Percentiles rank a stretch among this genome's conserved stretches.
These are phyloP conservation scores for Nemotelus pantherinus DNA, from an alignment of 2,888 invertebrate species.

Conservation along the genomic window DNA sequence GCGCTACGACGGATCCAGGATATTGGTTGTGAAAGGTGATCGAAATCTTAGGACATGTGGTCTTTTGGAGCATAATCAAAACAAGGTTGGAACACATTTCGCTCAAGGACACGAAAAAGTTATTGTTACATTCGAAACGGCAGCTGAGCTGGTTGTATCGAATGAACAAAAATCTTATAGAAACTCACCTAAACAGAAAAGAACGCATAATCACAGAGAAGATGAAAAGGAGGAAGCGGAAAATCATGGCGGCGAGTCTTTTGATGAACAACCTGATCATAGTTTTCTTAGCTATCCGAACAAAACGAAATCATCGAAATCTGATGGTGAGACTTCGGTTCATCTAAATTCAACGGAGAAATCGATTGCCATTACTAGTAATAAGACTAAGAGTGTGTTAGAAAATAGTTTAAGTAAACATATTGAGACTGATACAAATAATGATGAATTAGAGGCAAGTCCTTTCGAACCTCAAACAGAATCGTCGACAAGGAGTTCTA, in stretches of 20 bases:
- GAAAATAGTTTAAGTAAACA: slow-evolving; percentile 45
- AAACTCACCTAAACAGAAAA: neutral
- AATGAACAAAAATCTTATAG: slow-evolving; percentile 48
- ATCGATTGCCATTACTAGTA: neutral
- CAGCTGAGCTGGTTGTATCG: slow-evolving; percentile 63
- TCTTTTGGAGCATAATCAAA: slow-evolving; percentile 74
- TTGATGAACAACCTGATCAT: slow-evolving; percentile 52
- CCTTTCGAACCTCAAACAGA: neutral
- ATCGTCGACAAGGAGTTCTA: too few species aligned
- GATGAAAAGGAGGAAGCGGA: slow-evolving; percentile 57
- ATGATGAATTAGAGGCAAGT: slow-evolving; percentile 33
- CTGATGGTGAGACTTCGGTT: neutral
- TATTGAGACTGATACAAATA: slow-evolving; percentile 52
- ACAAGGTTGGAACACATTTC: slow-evolving; percentile 70
- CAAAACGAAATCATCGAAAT: neutral
- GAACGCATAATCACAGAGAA: neutral
- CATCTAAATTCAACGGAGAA: slow-evolving; percentile 11
- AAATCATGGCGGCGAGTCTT: slow-evolving; percentile 61
- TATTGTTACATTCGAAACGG: slow-evolving; percentile 70
- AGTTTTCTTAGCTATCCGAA: neutral
- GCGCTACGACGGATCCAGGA: slow-evolving; percentile 79
- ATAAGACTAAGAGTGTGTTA: slow-evolving; percentile 47
- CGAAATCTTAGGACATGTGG: slow-evolving; percentile 81
- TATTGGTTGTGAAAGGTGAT: slow-evolving; percentile 83
- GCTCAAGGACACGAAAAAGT: slow-evolving; percentile 64